Evolutionary conservation across 2,888 invertebrate genomes (phyloP), one percentile per base, ranked within the genome.

Genomic region (Amblyteles armatorius): DNA sequence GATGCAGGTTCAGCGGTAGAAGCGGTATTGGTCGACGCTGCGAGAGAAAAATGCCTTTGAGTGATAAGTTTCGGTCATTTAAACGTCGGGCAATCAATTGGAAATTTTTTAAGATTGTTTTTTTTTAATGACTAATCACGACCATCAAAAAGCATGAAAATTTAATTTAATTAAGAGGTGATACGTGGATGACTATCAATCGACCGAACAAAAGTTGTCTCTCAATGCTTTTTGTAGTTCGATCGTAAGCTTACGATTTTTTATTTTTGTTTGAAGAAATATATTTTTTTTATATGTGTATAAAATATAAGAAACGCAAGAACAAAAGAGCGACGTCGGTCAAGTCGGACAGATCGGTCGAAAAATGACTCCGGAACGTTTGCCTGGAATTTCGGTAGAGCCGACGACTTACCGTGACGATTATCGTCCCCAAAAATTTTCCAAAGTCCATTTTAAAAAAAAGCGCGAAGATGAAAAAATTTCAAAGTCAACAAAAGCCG

Each of bases 401-500:
- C 26, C 63, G 13, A 85, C 84, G 50, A 82, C 82, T 26, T 85
- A 85, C 72, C 82, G 79, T 26, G 11, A 85, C 65, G 84, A 79
- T 22, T 85, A 67, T 76, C 84, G 82, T n/a, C n/a, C 11, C 60
- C 52, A 19, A 68, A 22, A 33, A 22, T 40, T 33, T 68, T 40
- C 9, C 4, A 63, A 16, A 44, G 22, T 29, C 7, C 26, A 13
- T 19, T n/a, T 22, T 22, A 36, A 44, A 6, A 44, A 74, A 57
- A 33, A 74, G 44, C n/a, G 22, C 22, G 40, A 50, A 11, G 0
- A 11, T n/a, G 19, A 69, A 65, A 65, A 82, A 52, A 7, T 36
- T 9, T 0, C 36, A 13, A 50, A 52, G 2, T 1, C 48, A 19
- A 73, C 11, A 22, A 69, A 13, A 3, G 19, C 26, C 50, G 52